Evolutionary conservation across 2,113 vertebrate genomes (phyloP).

Genomic region (Sitta europaea): DNA sequence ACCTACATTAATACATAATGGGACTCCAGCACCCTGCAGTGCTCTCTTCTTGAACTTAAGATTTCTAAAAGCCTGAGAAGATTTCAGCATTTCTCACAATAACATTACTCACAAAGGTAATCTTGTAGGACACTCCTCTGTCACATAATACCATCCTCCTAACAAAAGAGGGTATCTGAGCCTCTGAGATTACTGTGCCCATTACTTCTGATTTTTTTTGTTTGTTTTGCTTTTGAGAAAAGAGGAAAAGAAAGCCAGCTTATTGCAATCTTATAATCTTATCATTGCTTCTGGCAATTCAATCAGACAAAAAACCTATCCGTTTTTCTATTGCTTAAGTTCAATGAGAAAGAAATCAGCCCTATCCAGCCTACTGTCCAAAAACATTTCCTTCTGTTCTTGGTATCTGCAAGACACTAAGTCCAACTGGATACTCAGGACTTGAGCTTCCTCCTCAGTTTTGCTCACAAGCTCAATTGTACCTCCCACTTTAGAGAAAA

Average conservation of each 20-base stretch:
- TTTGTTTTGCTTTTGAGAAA: not conserved
- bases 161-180: not conserved
- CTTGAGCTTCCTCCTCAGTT: not conserved
- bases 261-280: not conserved
- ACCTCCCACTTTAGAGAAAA: not conserved
- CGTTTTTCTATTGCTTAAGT: not conserved
- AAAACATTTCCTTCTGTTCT: not conserved
- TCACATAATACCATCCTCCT: not conserved
- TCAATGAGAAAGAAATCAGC: not conserved
- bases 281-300: constrained; percentile 9
- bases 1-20: not conserved
- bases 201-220: not conserved
- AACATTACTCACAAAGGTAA: not conserved
- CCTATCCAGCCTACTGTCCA: not conserved
- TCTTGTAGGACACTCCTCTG: not conserved
- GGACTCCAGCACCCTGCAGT: not conserved
- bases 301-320: constrained; percentile 21
- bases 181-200: not conserved
- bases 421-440: not conserved
- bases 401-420: not conserved
- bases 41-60: not conserved
- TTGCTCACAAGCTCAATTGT: not conserved
- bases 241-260: constrained; percentile 5
- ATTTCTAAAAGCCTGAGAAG: not conserved
- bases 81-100: not conserved